These are phyloP conservation scores for Microcebus griseorufus DNA, from an alignment of 2,113 vertebrate species.

Conservation along the genomic window DNA sequence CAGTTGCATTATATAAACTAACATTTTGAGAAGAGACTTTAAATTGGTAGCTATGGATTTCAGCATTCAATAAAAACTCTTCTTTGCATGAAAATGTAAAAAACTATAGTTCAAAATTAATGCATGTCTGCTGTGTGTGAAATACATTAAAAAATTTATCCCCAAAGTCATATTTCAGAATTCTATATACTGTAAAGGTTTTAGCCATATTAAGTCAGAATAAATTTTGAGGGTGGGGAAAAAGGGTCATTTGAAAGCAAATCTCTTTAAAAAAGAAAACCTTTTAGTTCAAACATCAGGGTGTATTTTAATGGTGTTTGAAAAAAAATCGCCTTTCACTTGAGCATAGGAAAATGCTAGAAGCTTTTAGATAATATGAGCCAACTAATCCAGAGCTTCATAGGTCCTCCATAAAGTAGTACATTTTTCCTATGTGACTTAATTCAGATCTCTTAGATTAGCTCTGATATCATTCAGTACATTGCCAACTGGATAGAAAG, in stretches of 20 bases:
- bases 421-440: background rate
- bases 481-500: background rate
- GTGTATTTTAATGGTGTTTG: constrained; percentile 1
- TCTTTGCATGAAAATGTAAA: background rate
- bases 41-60: background rate
- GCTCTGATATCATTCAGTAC: background rate
- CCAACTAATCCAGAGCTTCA: background rate
- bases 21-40: constrained; percentile 13
- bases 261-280: constrained; percentile 46
- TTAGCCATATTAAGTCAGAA: background rate
- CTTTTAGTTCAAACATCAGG: constrained; percentile 37
- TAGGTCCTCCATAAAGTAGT: background rate
- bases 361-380: background rate
- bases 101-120: background rate
- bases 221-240: constrained; percentile 6
- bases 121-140: background rate
- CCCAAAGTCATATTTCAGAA: background rate
- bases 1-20: background rate
- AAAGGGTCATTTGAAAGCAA: constrained; percentile 32
- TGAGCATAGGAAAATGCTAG: background rate
- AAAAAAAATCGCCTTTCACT: background rate
- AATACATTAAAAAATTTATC: background rate
- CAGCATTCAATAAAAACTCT: background rate
- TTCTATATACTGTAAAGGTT: background rate
- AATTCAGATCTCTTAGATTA: background rate